Base-by-base conservation (phyloP, 2,113 vertebrate genomes). In the Corvus moneduloides region DNA sequence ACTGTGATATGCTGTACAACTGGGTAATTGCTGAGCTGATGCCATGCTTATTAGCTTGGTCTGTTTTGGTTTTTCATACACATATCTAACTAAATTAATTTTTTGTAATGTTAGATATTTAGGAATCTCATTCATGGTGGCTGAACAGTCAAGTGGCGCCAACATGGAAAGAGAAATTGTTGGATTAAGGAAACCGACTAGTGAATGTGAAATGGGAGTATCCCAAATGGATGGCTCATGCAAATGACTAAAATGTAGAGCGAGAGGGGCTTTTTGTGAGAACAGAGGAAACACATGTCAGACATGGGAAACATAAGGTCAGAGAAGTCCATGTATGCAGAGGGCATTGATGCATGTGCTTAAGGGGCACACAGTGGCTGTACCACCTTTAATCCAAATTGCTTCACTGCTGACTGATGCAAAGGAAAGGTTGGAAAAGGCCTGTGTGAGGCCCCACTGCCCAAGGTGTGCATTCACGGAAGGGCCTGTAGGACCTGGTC, bases 401-500 rank as follows among this genome's bases (percentile, higher is more conserved):
- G 13, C 7, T 67, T 26, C 8, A 2, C 48, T n/a, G 10, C 22
- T 37, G n/a, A 20, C 37, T 12, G 22, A 32, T 9, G 23, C 1
- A 3, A 49, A 68, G n/a, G 58, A 86, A 46, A 1, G 1, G 18
- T 7, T 67, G 56, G 56, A 41, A 44, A 39, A 30, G 10, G 28
- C 5, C 16, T 22, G 3, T 28, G 32, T 63, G 26, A 37, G 32
- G 33, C 30, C 23, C 10, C 19, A 1, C 14, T 41, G 21, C 54
- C 28, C 37, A 43, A 41, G 58, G 7, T 1, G 1, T 30, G 18
- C 16, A 1, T 39, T 69, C 27, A 16, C 1, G 1, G 55, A 46
- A 58, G 23, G 12, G 32, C 2, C 32, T 74, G 32, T 17, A 21
- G 33, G 28, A 39, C 10, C 26, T 74, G 51, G 9, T 51, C 43